Conservation (phyloP, 2,888 invertebrate genomes). For the Pristionchus mayeri region DNA sequence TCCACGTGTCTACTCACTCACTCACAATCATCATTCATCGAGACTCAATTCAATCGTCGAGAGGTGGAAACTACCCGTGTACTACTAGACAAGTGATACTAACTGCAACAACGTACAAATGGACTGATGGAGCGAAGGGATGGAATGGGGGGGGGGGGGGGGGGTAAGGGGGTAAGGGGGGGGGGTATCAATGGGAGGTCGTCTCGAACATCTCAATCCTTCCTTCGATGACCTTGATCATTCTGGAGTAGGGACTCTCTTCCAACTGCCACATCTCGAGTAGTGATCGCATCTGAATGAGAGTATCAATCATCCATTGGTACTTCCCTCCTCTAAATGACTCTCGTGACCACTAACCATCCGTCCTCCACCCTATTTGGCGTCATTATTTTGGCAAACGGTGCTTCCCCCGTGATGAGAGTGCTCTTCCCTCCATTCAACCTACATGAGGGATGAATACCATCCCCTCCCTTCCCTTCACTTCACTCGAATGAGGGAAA, state of each 20-base stretch:
- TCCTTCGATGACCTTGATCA: slow-evolving; percentile 11
- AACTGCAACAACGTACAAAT: not conserved
- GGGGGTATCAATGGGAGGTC: not conserved
- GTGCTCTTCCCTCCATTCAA: not conserved
- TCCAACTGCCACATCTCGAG: slow-evolving; percentile 49
- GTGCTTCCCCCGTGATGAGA: not conserved
- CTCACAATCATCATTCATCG: slow-evolving; percentile 3
- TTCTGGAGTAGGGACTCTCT: slow-evolving; percentile 26
- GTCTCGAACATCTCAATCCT: slow-evolving; percentile 29
- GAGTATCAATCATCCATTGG: not conserved
- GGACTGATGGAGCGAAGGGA: not conserved
- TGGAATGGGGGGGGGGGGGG: not conserved
- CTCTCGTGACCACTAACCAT: not conserved
- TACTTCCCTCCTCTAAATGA: not conserved
- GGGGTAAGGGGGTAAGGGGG: not conserved
- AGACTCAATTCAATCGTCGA: slow-evolving; percentile 5
- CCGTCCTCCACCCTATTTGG: not conserved
- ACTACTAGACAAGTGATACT: slow-evolving; percentile 1
- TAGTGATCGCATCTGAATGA: slow-evolving; percentile 37
- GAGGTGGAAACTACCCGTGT: not conserved
- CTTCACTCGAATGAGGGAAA: slow-evolving; percentile 11
- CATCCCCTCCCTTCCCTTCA: slow-evolving; percentile 4
- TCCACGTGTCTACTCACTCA: not conserved
- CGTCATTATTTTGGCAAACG: slow-evolving; percentile 16
- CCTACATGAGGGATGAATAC: not conserved